Evolutionary conservation across 2,888 invertebrate genomes (phyloP).

Genomic region (Pocota personata): DNA sequence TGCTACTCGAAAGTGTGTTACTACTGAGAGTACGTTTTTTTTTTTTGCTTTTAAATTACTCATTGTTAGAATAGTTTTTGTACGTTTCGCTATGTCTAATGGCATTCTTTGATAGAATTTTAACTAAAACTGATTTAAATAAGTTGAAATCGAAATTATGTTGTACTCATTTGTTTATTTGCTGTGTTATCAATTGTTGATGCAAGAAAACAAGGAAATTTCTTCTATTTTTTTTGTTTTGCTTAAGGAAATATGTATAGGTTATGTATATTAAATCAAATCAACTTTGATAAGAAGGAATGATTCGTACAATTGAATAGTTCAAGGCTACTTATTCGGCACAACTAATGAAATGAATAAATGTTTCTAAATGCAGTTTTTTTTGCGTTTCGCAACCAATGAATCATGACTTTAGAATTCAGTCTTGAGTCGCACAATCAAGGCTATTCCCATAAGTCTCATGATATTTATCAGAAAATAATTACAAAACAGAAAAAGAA

Average conservation of each 20-base stretch:
- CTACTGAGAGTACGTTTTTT: not conserved
- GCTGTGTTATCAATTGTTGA: not conserved
- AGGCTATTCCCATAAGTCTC: not conserved
- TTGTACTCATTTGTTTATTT: not conserved
- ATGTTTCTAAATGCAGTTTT: not conserved
- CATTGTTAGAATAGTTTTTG: not conserved
- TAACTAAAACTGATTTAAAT: not conserved
- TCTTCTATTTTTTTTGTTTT: not conserved
- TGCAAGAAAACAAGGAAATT: not conserved
- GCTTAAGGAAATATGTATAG: not conserved
- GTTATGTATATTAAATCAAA: no score
- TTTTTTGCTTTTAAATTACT: constrained; percentile 15
- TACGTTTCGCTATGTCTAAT: not conserved
- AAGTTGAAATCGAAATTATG: not conserved
- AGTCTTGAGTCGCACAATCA: not conserved
- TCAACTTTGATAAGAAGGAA: not conserved
- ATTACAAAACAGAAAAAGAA: not conserved
- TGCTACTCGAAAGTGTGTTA: not conserved
- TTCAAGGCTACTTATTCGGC: not conserved
- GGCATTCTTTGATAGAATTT: not conserved
- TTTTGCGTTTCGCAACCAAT: not conserved
- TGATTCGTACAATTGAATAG: not conserved
- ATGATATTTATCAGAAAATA: not conserved
- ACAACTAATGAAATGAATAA: not conserved
- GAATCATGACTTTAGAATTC: not conserved